A percentile compares a stretch with the other conserved stretches of the same genome.
phyloP scores from a whole-genome alignment of 1,140 invertebrate genomes.

The Drosophila repletoides region DNA sequence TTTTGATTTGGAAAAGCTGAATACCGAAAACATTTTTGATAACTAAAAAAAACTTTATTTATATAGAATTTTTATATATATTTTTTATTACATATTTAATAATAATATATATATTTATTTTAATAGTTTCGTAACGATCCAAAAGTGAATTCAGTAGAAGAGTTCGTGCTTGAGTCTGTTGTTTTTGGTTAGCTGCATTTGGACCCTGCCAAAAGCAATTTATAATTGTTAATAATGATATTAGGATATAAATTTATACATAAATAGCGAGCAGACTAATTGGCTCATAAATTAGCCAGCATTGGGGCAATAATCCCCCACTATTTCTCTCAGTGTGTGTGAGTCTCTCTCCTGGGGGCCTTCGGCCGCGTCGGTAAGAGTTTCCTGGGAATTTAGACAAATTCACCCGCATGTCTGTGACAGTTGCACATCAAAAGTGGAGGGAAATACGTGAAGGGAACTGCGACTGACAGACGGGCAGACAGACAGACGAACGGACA shows the following conservation, averaged over 20 bases:
- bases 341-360: neutral
- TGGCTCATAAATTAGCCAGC: conserved; percentile 72
- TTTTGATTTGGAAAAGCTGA: no score
- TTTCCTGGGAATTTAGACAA: conserved; percentile 59
- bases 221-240: conserved; percentile 56
- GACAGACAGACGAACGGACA: conserved; percentile 39
- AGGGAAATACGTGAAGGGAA: conserved; percentile 19
- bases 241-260: conserved; percentile 48
- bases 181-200: no score
- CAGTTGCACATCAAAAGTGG: conserved; percentile 62
- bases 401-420: conserved; percentile 76
- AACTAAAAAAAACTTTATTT: no score
- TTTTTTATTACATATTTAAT: neutral
- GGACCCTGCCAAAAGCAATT: no score
- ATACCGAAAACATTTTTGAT: no score
- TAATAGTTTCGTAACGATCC: no score
- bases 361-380: no score
- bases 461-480: conserved; percentile 21
- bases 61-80: neutral
- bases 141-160: no score
- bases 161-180: no score
- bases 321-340: neutral
- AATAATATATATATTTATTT: neutral
- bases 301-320: neutral
- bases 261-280: conserved; percentile 64